Base-by-base conservation (phyloP, 1,140 invertebrate species). In the Zaprionus vittiger region DNA sequence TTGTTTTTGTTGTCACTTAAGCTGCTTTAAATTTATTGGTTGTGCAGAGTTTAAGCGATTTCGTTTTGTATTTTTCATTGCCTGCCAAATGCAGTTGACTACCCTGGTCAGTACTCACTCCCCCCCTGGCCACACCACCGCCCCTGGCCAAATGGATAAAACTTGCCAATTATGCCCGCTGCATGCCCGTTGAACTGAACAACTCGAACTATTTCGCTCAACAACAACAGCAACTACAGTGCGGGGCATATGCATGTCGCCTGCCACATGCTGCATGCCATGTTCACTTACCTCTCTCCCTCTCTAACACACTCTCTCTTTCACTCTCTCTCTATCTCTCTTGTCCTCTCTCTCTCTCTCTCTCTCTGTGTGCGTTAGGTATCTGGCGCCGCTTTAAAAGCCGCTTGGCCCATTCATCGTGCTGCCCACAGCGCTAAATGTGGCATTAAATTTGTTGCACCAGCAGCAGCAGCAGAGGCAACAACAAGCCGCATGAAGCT, bases 21-120 rank as follows among this genome's bases (percentile, higher is more conserved):
- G 83, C 83, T 87, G 84, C 83, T 87, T 87, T 87, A 83, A 87
- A 87, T 87, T 87, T 87, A 87, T 87, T 87, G 84, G 81, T 47
- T 87, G 79, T 87, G 84, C 78, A 89, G 77, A 89, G 83, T 87
- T 87, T 89, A 87, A 87, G 81, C 83, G 80, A 83, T 78, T 83
- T 87, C 75, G 79, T 85, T 84, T 85, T 82, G 68, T 76, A 71
- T 83, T 83, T 80, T 65, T 68, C 74, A 81, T 81, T 77, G 71
- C 49, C 60, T 54, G 31, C 34, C 64, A 73, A 68, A 55, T 60
- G 49, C 74, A 34, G 17, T 61, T 49, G 20, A 15, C 52, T 9
- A 24, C 17, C 9, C 59, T 41, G 38, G n/a, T 17, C 41, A 47
- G n/a, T 7, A 6, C 41, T 22, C 15, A 5, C 20, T 22, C 26